Base-by-base conservation (phyloP, 2,113 vertebrate genomes). In the Larimichthys crocea region DNA sequence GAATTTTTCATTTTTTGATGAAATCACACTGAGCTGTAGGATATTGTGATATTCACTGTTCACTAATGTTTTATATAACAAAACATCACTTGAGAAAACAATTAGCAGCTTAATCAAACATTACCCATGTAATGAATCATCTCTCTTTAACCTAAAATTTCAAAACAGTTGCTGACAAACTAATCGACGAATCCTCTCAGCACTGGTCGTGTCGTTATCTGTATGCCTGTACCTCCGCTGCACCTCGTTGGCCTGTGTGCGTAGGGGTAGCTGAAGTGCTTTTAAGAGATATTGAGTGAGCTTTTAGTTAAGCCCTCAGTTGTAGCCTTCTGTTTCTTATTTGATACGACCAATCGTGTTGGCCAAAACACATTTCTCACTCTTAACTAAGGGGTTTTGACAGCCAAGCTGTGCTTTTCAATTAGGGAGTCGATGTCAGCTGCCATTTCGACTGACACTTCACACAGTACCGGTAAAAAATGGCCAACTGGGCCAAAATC, bases 381-480 rank as follows among this genome's bases (percentile, higher is more conserved):
- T 80, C 73, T 49, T 57, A 84, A 76, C 81, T 86, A 90, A 92
- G 80, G 71, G 50, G 77, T 86, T 89, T 70, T 89, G 90, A 92
- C 91, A 91, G 89, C 85, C 82, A 70, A 84, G 80, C 89, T 76
- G 87, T 74, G 57, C 80, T 86, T 89, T 83, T 89, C 80, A 88
- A 88, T 88, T 86, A 86, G 60, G 64, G 65, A 83, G 40, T 67
- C 83, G 15, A 60, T 79, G 88, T 89, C 91, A 86, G 83, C 82
- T 92, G 91, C 85, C 89, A 88, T 89, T 91, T 88, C 74, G 69
- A 74, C 86, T 89, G 82, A 87, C 83, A 86, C 80, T 78, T 89
- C 80, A 82, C 80, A 75, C 57, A 52, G 76, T 53, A 50, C 60
- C 76, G 78, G 76, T 88, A 81, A 83, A 83, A 26, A 87, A 86